A percentile compares a stretch with the other conserved stretches of the same genome.
phyloP scores from a whole-genome alignment of 2,888 invertebrate species.

The Agonopterix arenella region DNA sequence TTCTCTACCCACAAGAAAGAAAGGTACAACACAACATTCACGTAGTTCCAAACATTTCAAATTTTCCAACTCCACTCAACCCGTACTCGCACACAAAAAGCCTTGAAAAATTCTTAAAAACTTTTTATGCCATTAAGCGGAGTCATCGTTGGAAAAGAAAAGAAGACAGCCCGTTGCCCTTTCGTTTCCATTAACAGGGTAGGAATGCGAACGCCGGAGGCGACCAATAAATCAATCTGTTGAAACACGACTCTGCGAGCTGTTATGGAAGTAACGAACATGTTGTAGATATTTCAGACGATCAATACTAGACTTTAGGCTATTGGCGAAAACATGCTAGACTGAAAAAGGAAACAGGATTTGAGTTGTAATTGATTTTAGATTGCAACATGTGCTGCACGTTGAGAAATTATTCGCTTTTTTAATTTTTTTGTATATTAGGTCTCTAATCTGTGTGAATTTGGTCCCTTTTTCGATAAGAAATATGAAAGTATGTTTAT shows the following conservation, averaged over 20 bases:
- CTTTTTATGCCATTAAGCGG: conserved; percentile 25
- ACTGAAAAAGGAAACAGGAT: no score
- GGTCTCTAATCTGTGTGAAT: no score
- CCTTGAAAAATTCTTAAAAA: conserved; percentile 12
- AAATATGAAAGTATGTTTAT: no score
- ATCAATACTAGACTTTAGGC: no score
- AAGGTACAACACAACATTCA: no score
- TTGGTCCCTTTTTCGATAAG: no score
- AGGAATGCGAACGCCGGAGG: conserved; percentile 42
- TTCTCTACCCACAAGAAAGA: no score
- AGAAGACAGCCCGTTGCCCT: conserved; percentile 46
- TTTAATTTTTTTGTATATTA: no score
- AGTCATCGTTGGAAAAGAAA: conserved; percentile 54
- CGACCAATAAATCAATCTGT: conserved; percentile 54
- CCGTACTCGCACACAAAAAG: not conserved
- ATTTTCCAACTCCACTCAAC: not conserved
- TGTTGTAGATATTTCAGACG: not conserved
- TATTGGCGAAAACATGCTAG: no score
- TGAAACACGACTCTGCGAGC: conserved; percentile 22
- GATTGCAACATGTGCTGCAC: no score
- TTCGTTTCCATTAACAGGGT: conserved; percentile 48
- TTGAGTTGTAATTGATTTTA: no score
- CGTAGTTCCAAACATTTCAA: not conserved
- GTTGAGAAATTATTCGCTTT: no score
- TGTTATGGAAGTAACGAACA: not conserved